These are phyloP conservation scores for Odocoileus hemionus DNA, from an alignment of 2,113 vertebrate genomes.

Conservation along the genomic window DNA sequence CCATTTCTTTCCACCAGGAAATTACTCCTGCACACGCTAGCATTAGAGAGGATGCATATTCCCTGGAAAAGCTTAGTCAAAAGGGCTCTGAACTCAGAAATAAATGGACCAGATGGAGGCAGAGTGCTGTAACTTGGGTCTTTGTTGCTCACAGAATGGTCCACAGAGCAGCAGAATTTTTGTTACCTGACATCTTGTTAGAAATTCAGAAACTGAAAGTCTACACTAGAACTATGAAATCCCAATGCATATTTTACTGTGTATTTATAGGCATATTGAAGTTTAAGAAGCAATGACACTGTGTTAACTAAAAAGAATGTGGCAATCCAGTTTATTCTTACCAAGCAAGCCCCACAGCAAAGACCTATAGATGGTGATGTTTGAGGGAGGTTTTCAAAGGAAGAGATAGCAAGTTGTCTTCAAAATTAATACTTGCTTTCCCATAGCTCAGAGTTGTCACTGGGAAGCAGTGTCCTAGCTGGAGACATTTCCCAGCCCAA, in stretches of 20 bases:
- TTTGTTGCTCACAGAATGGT: background rate
- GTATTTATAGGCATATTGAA: background rate
- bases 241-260: background rate
- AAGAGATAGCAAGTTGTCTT: background rate
- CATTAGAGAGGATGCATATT: background rate
- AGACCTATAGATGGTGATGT: background rate
- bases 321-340: background rate
- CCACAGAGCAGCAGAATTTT: background rate
- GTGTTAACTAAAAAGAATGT: background rate
- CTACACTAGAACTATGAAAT: background rate
- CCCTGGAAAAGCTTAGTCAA: background rate
- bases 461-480: too few species aligned
- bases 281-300: background rate
- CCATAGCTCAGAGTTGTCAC: background rate
- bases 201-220: background rate
- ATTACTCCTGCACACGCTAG: background rate
- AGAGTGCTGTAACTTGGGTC: background rate
- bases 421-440: background rate
- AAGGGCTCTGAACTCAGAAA: background rate
- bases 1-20: background rate
- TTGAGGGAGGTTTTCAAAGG: background rate
- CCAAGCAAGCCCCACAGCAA: background rate
- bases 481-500: background rate
- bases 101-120: background rate
- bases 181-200: background rate